A percentile compares a stretch with the other conserved stretches of the same genome.
Evolutionary conservation across 2,113 vertebrate species (phyloP).

Genomic region (Ahaetulla prasina): DNA sequence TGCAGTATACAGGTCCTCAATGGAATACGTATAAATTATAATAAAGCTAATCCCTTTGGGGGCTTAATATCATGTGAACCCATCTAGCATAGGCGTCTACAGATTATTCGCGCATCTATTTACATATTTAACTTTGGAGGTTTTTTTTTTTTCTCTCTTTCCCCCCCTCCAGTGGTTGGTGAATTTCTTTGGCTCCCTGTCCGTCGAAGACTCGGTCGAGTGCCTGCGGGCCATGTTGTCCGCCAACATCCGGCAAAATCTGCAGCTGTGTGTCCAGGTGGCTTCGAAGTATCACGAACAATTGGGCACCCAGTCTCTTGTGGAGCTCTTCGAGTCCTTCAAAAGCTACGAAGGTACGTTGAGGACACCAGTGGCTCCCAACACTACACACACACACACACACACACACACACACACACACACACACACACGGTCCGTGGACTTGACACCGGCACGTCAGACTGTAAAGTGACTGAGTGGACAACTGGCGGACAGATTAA

Average conservation of each 20-base stretch:
- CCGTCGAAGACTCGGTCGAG: conserved; percentile 87
- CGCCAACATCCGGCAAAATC: conserved; percentile 87
- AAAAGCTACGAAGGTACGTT: conserved; percentile 92
- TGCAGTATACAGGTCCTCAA: no score
- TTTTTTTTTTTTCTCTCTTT: neutral
- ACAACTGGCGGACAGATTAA: neutral
- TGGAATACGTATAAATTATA: no score
- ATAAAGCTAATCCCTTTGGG: neutral
- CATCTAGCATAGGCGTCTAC: neutral
- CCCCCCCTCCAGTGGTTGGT: conserved; percentile 79
- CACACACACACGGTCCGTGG: no score
- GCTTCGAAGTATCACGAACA: conserved; percentile 92
- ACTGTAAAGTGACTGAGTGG: neutral
- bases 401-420: no score
- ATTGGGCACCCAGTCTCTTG: conserved; percentile 82
- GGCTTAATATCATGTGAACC: neutral
- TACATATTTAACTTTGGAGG: neutral
- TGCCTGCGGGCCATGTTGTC: conserved; percentile 88
- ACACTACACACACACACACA: no score
- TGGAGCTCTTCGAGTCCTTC: conserved; percentile 92
- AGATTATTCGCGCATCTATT: neutral
- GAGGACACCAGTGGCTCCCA: neutral
- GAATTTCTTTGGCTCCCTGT: conserved; percentile 88
- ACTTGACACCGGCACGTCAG: neutral
- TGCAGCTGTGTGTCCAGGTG: conserved; percentile 88